Percentiles rank a stretch among this genome's conserved stretches.
Evolutionary conservation across 2,113 vertebrate genomes (phyloP).

Genomic region (Cochlearius cochlearius): DNA sequence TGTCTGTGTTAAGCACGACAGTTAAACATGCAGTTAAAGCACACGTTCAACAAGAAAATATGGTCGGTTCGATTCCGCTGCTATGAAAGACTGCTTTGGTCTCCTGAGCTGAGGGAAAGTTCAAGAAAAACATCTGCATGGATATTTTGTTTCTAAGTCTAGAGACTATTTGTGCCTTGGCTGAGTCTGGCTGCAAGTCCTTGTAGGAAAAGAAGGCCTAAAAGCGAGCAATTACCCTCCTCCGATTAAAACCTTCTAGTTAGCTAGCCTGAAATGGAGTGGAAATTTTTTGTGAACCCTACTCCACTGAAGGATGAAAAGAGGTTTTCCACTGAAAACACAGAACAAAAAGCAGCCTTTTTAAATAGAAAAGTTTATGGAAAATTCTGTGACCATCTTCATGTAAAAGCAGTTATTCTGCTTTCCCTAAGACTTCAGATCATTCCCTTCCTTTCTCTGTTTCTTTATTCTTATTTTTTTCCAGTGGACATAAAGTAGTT

Average conservation of each 20-base stretch:
- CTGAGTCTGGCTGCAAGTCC: background rate
- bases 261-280: background rate
- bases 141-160: constrained; percentile 2
- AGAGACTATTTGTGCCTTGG: background rate
- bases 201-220: background rate
- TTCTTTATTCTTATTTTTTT: background rate
- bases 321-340: constrained; percentile 4
- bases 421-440: background rate
- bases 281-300: background rate
- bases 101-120: background rate
- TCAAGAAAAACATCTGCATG: background rate
- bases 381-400: background rate
- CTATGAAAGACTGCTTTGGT: background rate
- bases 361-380: background rate
- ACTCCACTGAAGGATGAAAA: background rate
- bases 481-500: background rate
- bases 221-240: background rate
- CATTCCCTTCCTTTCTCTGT: background rate
- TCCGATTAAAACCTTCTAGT: background rate
- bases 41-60: background rate
- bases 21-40: background rate
- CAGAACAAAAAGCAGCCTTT: background rate
- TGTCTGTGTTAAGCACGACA: background rate
- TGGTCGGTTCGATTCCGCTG: background rate
- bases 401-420: background rate